A percentile compares a stretch with the other conserved stretches of the same genome.
Evolutionary conservation across 2,888 invertebrate species (phyloP).

Genomic region (Eilema griseolum): DNA sequence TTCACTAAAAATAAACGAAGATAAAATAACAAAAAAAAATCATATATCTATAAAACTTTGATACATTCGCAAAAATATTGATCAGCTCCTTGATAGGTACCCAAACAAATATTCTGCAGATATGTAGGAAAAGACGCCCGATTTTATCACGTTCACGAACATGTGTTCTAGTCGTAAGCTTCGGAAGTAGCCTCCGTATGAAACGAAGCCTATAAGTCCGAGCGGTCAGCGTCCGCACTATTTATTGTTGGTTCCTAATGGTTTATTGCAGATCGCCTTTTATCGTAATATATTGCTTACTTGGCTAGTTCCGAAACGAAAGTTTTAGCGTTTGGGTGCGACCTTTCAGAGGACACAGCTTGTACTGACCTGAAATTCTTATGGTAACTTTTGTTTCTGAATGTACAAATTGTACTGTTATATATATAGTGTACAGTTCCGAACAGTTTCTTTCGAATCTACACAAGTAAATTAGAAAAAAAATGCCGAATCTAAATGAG

Average conservation of each 20-base stretch:
- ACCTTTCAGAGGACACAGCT: conserved; percentile 18
- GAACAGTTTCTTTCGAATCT: too few species aligned
- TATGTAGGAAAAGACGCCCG: conserved; percentile 37
- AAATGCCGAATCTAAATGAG: too few species aligned
- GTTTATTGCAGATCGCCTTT: conserved; percentile 50
- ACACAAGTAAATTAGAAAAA: too few species aligned
- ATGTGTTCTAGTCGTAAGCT: conserved; percentile 48
- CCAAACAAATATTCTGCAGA: conserved; percentile 43
- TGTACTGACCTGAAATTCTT: neutral
- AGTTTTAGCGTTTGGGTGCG: conserved; percentile 29
- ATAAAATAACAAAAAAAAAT: conserved; percentile 28
- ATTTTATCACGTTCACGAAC: conserved; percentile 45
- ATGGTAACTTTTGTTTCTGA: neutral
- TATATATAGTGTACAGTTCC: too few species aligned
- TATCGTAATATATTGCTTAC: conserved; percentile 50
- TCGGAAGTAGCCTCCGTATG: conserved; percentile 36
- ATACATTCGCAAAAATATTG: conserved; percentile 34
- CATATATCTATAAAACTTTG: conserved; percentile 39
- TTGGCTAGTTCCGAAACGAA: conserved; percentile 37
- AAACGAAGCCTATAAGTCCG: conserved; percentile 43
- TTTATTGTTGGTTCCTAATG: conserved; percentile 51
- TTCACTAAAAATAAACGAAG: conserved; percentile 20
- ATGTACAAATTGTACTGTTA: too few species aligned
- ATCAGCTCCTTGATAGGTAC: conserved; percentile 23
- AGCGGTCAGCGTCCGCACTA: conserved; percentile 48